These are phyloP conservation scores for Zaprionus kolodkinae DNA, from an alignment of 1,140 invertebrate genomes.

Conservation along the genomic window DNA sequence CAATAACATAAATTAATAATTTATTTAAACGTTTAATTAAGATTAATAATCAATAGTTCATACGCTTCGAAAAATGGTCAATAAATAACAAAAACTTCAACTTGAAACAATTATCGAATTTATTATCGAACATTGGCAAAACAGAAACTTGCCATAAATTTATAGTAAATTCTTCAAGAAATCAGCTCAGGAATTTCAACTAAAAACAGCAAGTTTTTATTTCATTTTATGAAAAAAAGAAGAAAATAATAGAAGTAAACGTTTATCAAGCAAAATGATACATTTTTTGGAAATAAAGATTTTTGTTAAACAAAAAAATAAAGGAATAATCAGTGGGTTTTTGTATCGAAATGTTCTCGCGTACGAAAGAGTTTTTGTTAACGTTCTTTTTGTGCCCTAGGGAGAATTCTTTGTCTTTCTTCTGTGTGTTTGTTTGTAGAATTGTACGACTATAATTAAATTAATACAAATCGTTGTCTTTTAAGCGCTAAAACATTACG, in stretches of 20 bases:
- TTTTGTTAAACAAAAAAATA: constrained; percentile 79
- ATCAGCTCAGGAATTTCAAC: constrained; percentile 42
- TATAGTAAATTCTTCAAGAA: constrained; percentile 14
- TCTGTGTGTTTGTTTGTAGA: constrained; percentile 47
- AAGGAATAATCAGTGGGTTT: constrained; percentile 36
- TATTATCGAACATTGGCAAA: constrained; percentile 38
- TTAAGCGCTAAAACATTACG: constrained; percentile 45
- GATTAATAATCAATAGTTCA: constrained; percentile 74
- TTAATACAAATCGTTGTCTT: constrained; percentile 78
- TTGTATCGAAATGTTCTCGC: constrained; percentile 39
- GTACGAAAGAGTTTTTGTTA: constrained; percentile 29
- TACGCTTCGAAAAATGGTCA: constrained; percentile 57
- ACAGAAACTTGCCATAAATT: constrained; percentile 48
- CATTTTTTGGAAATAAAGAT: constrained; percentile 44
- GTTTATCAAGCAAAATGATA: constrained; percentile 34
- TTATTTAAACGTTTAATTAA: constrained; percentile 77
- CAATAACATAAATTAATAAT: constrained; percentile 83
- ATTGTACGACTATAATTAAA: constrained; percentile 60
- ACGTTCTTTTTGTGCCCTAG: constrained; percentile 72
- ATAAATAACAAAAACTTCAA: constrained; percentile 83
- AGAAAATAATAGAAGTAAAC: constrained; percentile 14
- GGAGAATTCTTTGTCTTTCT: constrained; percentile 83
- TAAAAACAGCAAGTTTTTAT: constrained; percentile 75
- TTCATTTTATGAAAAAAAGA: constrained; percentile 81
- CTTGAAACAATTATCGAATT: constrained; percentile 69